phyloP scores from a whole-genome alignment of 2,888 invertebrate genomes.

The Drosophila meridionalis region DNA sequence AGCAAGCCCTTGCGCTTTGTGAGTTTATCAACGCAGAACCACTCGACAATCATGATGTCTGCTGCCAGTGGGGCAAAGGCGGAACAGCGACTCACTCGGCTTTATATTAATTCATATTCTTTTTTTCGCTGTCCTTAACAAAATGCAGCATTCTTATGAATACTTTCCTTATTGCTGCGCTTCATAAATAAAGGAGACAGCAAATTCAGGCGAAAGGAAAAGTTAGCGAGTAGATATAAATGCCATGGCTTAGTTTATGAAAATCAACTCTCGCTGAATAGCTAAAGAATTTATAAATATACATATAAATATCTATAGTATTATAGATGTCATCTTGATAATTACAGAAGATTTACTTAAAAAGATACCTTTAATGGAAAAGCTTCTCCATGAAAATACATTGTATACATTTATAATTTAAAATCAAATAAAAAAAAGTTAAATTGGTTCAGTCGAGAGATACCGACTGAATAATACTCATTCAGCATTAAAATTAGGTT shows the following conservation, averaged over 20 bases:
- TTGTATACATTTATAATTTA: too few relatives aligned
- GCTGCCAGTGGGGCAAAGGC: conserved; percentile 30
- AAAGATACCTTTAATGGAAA: neutral
- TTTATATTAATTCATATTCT: conserved; percentile 56
- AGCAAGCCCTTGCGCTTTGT: conserved; percentile 59
- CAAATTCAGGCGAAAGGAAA: conserved; percentile 12
- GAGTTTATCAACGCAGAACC: conserved; percentile 74
- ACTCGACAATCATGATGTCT: conserved; percentile 78
- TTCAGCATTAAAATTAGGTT: too few relatives aligned
- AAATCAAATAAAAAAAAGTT: too few relatives aligned
- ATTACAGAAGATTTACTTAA: neutral
- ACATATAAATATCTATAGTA: neutral
- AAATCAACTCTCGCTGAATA: conserved; percentile 1
- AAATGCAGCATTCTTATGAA: conserved; percentile 30
- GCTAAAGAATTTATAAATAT: too few relatives aligned
- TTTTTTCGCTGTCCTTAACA: conserved; percentile 34
- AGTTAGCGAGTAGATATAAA: conserved; percentile 14
- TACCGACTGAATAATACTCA: too few relatives aligned
- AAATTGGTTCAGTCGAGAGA: too few relatives aligned
- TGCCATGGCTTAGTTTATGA: conserved; percentile 1
- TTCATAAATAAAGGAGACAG: conserved; percentile 11
- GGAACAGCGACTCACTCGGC: neutral
- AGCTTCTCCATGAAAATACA: too few relatives aligned
- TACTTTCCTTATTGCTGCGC: conserved; percentile 24
- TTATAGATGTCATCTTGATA: neutral